These are phyloP conservation scores for Bubo blakistoni DNA, from an alignment of 2,113 vertebrate genomes.

Conservation along the genomic window DNA sequence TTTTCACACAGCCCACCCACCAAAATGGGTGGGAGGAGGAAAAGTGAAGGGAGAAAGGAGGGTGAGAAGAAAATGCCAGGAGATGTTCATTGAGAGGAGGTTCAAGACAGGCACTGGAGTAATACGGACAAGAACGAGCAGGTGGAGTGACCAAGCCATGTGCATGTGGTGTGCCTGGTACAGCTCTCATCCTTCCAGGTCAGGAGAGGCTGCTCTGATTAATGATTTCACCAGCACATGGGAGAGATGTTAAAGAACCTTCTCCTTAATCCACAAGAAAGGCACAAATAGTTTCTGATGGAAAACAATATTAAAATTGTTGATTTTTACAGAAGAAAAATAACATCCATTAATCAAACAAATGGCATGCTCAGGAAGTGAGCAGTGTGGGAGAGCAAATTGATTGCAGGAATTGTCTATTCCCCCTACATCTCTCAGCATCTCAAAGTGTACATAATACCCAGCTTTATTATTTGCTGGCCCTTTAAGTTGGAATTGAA, in stretches of 20 bases:
- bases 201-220: not conserved
- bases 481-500: conserved; percentile 1
- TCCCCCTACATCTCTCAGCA: not conserved
- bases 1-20: not conserved
- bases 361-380: not conserved
- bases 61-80: not conserved
- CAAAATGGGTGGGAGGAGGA: not conserved
- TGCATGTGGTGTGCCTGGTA: accelerated
- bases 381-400: not conserved
- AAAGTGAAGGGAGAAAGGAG: not conserved
- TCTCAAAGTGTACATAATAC: not conserved
- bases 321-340: conserved; percentile 19
- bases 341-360: conserved; percentile 43
- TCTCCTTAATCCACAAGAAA: conserved; percentile 11
- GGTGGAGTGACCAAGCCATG: accelerated
- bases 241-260: not conserved
- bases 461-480: not conserved
- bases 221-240: not conserved
- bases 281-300: not conserved
- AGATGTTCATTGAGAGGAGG: not conserved
- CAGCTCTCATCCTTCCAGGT: not conserved
- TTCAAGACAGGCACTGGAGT: not conserved
- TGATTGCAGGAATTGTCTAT: not conserved
- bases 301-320: conserved; percentile 33
- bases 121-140: accelerated